A percentile compares a stretch with the other conserved stretches of the same genome.
Conservation (phyloP, 2,888 invertebrate genomes). For the Yponomeuta plumbellus region DNA sequence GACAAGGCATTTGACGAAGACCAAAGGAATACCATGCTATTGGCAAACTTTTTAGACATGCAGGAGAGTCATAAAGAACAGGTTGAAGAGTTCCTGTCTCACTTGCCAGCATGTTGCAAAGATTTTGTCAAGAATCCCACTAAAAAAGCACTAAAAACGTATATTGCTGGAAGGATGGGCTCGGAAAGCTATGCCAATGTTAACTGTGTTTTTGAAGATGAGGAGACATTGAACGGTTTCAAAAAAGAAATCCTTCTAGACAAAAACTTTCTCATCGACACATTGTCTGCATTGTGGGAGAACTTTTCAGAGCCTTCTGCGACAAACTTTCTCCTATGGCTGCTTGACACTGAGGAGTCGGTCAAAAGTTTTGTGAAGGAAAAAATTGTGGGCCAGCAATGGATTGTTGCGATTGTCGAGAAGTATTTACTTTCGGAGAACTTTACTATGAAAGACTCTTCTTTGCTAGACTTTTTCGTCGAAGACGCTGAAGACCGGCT, state of each 20-base stretch:
- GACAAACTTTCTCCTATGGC: neutral
- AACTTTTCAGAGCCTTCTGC: neutral
- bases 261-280: neutral
- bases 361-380: neutral
- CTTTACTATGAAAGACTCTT: neutral
- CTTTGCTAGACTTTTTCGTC: neutral
- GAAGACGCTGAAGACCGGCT: neutral
- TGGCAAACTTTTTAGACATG: neutral
- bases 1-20: neutral
- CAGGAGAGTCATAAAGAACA: neutral
- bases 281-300: neutral
- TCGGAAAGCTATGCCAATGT: neutral
- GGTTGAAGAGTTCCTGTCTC: neutral
- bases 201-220: neutral
- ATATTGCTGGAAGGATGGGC: neutral
- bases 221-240: neutral
- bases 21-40: neutral
- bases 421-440: neutral
- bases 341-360: neutral
- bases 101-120: neutral
- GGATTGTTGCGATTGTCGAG: neutral
- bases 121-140: neutral
- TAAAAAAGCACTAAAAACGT: neutral
- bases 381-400: neutral
- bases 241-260: neutral